Evolutionary conservation across 2,797 vertebrate genomes (phyloP), one percentile per base, ranked within the genome.

Genomic region (Uromys caudimaculatus): DNA sequence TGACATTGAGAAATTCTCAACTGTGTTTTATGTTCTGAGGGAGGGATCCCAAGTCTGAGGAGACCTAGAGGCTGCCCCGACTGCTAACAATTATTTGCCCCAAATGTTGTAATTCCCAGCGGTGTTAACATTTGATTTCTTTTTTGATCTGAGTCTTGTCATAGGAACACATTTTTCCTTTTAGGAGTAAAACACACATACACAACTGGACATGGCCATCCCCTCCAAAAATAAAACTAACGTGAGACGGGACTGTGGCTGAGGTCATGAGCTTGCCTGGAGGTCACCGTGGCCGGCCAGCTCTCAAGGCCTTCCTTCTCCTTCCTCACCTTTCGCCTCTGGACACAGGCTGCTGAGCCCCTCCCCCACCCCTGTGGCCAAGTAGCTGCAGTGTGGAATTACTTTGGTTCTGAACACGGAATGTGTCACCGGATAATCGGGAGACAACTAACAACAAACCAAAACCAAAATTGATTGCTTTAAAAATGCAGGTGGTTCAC

Each of bases 401-500:
- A 84, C 27, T 41, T 23, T 24, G 52, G 64, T 89, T 89, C 73
- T 83, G 56, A 86, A 92, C 32, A 71, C 0, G 62, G 67, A 75
- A 12, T 44, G 84, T 4, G 21, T 73, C 86, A 94, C 77, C 1
- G 3, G 52, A 54, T 81, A 85, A 97, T 89, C 4, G 75, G 54
- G 56, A 97, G 44, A 95, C 73, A 94, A 94, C 81, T 90, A 90
- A 92, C 89, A 89, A 95, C 89, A 96, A 93, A 96, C 85, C 60
- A 73, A 97, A 95, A 78, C 82, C 71, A 73, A 94, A 96, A 95
- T 52, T 77, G 78, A 96, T 93, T 8, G 1, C 81, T 97, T 97
- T 90, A 95, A 92, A 93, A 79, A 96, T 96, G 97, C 97, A 95
- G 97, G 97, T 97, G 97, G 97, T 96, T 97, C 89, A 56, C 97